Percentiles rank a stretch among this genome's conserved stretches.
Evolutionary conservation across 2,888 invertebrate species (phyloP).

Genomic region (Parelbella ahira): DNA sequence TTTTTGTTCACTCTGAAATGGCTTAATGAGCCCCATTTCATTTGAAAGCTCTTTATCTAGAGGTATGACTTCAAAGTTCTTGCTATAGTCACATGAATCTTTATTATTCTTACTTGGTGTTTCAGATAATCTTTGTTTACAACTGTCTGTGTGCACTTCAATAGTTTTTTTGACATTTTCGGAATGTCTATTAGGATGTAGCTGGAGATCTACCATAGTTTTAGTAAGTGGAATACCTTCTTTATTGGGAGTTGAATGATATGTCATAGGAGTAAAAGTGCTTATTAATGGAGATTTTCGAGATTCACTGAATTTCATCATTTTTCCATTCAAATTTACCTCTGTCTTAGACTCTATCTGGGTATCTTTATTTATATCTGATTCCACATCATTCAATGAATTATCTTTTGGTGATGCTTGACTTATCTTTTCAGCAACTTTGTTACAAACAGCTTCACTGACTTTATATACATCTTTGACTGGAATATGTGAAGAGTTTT

Average conservation of each 20-base stretch:
- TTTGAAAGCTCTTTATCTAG: conserved; percentile 1
- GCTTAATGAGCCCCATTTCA: neutral
- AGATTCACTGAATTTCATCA: conserved; percentile 63
- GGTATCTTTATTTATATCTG: conserved; percentile 42
- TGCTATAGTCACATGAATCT: conserved; percentile 25
- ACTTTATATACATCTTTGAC: conserved; percentile 54
- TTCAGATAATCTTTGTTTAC: conserved; percentile 48
- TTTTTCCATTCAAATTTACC: conserved; percentile 58
- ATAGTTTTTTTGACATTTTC: conserved; percentile 71
- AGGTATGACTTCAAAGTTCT: conserved; percentile 1
- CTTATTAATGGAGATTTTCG: conserved; percentile 67
- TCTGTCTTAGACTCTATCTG: conserved; percentile 50
- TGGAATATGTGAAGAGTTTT: conserved; percentile 51
- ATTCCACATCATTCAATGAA: conserved; percentile 37
- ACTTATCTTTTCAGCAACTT: conserved; percentile 44
- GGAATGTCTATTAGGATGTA: conserved; percentile 66
- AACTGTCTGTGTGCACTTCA: conserved; percentile 66
- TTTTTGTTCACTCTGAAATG: neutral
- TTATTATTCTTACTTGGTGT: conserved; percentile 30
- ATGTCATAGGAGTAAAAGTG: conserved; percentile 65
- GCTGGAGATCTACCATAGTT: conserved; percentile 68
- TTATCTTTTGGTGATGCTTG: conserved; percentile 41
- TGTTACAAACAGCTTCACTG: conserved; percentile 45
- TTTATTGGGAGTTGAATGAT: conserved; percentile 71
- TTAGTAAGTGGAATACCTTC: conserved; percentile 70